Evolutionary conservation across 2,888 invertebrate species (phyloP), one percentile per base, ranked within the genome.

Genomic region (Netelia virgata): DNA sequence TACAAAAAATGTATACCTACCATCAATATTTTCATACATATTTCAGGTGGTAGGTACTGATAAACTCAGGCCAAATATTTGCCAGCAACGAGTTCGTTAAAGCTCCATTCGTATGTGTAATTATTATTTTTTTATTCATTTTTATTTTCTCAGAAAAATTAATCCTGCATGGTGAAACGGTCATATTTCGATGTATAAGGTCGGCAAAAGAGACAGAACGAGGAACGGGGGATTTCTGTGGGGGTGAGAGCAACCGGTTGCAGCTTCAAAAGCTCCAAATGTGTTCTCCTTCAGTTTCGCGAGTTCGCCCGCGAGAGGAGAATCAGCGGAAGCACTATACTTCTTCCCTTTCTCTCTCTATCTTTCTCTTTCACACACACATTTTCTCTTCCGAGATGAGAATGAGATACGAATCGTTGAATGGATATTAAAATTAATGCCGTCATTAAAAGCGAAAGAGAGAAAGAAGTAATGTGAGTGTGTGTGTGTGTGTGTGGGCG

Each of bases 371-470:
- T 73, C 64, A 41, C 78, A 16, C 61, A 66, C 57, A 43, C 47
- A n/a, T 18, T 57, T 18, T 55, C 43, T 79, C 64, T 73, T 57
- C 23, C 78, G 64, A 50, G 57, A 70, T 72, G 73, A 82, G 79
- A 73, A 79, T 80, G 70, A 86, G 78, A 83, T 77, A 73, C 84
- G 82, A 84, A 36, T 77, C 84, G 63, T 79, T 85, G 72, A 82
- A 85, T 61, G 72, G 79, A 82, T 79, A 84, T 86, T 86, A 84
- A 86, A 86, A 84, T 86, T 81, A 79, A 86, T 84, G 84, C 59
- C 75, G 14, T 78, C 78, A 66, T 86, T 81, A 77, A 77, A 75
- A 59, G 10, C 50, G 47, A 76, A 28, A 10, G 47, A 10, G 47
- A 47, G 47, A 0, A 47, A 47, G 57, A 55, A 23, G 23, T 23